These are phyloP conservation scores for Ricordea florida DNA, from an alignment of 92 coral and sea anemone genomes.

Conservation along the genomic window DNA sequence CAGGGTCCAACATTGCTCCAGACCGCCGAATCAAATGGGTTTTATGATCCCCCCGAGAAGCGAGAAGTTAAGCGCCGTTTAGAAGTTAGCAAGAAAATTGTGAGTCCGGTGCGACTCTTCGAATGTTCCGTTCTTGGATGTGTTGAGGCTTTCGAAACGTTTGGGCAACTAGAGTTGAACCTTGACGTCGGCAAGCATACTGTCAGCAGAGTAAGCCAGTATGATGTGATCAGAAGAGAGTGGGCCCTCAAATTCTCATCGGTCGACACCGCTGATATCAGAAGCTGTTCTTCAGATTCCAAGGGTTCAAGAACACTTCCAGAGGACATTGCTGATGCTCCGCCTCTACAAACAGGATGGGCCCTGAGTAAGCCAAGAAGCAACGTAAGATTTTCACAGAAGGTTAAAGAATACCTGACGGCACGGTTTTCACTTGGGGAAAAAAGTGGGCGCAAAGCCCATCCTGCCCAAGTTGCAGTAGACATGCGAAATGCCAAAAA, in stretches of 20 bases:
- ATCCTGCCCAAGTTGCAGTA: constrained; percentile 61
- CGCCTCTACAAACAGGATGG: constrained; percentile 61
- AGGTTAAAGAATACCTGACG: constrained; percentile 71
- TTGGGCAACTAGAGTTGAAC: constrained; percentile 58
- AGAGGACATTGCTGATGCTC: neutral
- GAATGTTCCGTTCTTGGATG: constrained; percentile 66
- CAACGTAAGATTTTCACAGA: constrained; percentile 59
- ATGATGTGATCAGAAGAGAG: constrained; percentile 63
- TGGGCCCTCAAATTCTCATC: constrained; percentile 72
- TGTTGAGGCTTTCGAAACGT: constrained; percentile 51
- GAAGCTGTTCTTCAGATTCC: neutral
- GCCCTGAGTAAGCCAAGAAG: constrained; percentile 67
- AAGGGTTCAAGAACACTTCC: neutral
- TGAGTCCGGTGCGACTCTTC: constrained; percentile 33
- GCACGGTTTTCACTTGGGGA: constrained; percentile 73
- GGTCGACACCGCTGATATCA: constrained; percentile 26
- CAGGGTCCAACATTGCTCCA: constrained; percentile 64
- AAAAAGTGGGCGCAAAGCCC: constrained; percentile 68
- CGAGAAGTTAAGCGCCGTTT: constrained; percentile 28
- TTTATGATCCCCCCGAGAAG: constrained; percentile 43
- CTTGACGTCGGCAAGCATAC: constrained; percentile 71
- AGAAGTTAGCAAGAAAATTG: constrained; percentile 14
- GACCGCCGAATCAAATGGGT: constrained; percentile 31
- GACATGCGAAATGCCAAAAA: constrained; percentile 65
- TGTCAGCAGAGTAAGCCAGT: constrained; percentile 37